Evolutionary conservation across 2,888 invertebrate genomes (phyloP).

Genomic region (Scelioninae gen. 1): DNA sequence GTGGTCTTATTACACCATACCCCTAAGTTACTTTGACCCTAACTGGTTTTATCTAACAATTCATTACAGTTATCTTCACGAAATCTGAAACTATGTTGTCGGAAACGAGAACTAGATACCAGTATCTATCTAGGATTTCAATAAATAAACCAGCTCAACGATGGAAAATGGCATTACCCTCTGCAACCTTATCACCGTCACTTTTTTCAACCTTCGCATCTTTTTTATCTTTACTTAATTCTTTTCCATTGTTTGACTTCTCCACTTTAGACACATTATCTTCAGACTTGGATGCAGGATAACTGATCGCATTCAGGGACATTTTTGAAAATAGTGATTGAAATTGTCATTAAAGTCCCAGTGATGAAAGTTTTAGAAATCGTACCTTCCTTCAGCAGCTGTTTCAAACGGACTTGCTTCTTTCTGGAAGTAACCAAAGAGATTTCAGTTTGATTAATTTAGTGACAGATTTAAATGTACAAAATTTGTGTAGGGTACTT

Average conservation of each 20-base stretch:
- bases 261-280: background rate
- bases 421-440: slow-evolving; percentile 9
- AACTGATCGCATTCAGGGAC: background rate
- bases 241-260: slow-evolving; percentile 14
- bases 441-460: background rate
- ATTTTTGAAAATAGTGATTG: background rate
- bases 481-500: background rate
- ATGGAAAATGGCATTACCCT: slow-evolving; percentile 25
- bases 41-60: too few species aligned
- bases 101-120: background rate
- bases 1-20: too few species aligned
- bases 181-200: background rate
- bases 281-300: background rate
- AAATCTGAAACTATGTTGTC: background rate
- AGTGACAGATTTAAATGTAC: background rate
- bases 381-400: slow-evolving; percentile 14
- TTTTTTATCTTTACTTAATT: slow-evolving; percentile 8
- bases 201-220: slow-evolving; percentile 24
- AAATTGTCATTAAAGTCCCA: background rate
- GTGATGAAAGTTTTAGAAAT: background rate
- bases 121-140: background rate
- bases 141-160: slow-evolving; percentile 14
- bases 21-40: too few species aligned
- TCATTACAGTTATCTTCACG: too few species aligned
- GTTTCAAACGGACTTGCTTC: slow-evolving; percentile 11